phyloP scores from a whole-genome alignment of 2,797 vertebrate genomes.

The Pampus argenteus region DNA sequence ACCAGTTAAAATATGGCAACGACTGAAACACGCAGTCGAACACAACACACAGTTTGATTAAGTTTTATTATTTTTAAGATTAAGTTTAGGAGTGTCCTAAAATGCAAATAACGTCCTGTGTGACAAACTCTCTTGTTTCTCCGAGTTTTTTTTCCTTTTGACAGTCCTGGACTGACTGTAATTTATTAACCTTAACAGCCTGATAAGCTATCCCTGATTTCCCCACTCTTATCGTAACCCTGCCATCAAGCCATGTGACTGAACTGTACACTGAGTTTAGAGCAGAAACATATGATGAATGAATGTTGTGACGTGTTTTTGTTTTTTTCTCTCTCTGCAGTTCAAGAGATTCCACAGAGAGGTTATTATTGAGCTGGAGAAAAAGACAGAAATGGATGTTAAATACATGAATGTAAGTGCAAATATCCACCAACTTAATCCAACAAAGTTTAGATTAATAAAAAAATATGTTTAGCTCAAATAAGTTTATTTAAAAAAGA shows the following conservation, averaged over 20 bases:
- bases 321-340: conserved; percentile 79
- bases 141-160: background rate
- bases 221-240: conserved; percentile 30
- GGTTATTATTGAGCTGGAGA: conserved; percentile 93
- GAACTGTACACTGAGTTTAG: conserved; percentile 14
- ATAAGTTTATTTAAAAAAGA: background rate
- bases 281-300: conserved; percentile 26
- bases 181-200: conserved; percentile 53
- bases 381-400: conserved; percentile 96
- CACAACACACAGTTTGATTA: background rate
- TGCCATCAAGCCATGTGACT: conserved; percentile 36
- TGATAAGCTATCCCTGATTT: conserved; percentile 62
- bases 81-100: too few species aligned
- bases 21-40: too few species aligned
- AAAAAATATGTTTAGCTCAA: too few species aligned
- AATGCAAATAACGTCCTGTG: background rate
- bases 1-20: background rate
- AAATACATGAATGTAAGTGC: conserved; percentile 97
- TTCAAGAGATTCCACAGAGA: conserved; percentile 95
- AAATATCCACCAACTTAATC: background rate
- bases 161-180: background rate
- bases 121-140: background rate
- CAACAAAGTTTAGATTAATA: background rate
- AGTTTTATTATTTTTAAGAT: too few species aligned
- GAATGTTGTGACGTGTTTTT: conserved; percentile 10